These are phyloP conservation scores for Ormyrus rosae DNA, from an alignment of 2,888 invertebrate species.

Conservation along the genomic window DNA sequence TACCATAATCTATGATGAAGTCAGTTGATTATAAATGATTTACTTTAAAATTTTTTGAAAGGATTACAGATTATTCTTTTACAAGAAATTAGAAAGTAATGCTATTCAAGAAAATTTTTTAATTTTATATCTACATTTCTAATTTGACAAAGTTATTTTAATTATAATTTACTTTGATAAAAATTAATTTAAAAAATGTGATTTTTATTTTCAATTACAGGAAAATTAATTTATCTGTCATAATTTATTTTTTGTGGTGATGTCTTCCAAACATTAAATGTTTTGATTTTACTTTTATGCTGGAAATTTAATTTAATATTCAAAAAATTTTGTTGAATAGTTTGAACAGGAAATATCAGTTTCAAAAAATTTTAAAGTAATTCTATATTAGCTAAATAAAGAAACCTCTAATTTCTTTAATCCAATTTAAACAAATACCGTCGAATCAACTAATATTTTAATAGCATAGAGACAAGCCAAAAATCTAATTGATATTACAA, in stretches of 20 bases:
- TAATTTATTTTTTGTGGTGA: too few relatives aligned
- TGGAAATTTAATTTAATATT: too few relatives aligned
- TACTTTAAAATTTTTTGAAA: slow-evolving; percentile 33
- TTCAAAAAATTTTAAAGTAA: slow-evolving; percentile 35
- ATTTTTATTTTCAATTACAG: too few relatives aligned
- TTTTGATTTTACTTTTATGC: too few relatives aligned
- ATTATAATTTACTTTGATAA: too few relatives aligned
- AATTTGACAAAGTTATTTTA: too few relatives aligned
- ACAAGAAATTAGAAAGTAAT: background rate
- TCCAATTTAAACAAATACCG: background rate
- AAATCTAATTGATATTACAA: slow-evolving; percentile 38
- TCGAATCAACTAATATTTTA: slow-evolving; percentile 29
- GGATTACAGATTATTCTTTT: background rate
- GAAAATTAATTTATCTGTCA: too few relatives aligned
- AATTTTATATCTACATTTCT: background rate
- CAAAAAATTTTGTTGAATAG: slow-evolving; percentile 4
- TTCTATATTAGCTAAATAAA: slow-evolving; percentile 9
- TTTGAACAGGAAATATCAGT: background rate
- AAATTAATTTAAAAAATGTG: too few relatives aligned
- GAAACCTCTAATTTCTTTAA: slow-evolving; percentile 27
- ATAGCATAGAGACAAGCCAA: slow-evolving; percentile 47
- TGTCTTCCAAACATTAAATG: too few relatives aligned
- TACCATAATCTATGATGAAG: background rate
- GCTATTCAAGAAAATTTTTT: slow-evolving; percentile 21
- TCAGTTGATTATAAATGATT: background rate